Base-by-base conservation (phyloP, 2,888 invertebrate species). In the Iphiclides podalirius region DNA sequence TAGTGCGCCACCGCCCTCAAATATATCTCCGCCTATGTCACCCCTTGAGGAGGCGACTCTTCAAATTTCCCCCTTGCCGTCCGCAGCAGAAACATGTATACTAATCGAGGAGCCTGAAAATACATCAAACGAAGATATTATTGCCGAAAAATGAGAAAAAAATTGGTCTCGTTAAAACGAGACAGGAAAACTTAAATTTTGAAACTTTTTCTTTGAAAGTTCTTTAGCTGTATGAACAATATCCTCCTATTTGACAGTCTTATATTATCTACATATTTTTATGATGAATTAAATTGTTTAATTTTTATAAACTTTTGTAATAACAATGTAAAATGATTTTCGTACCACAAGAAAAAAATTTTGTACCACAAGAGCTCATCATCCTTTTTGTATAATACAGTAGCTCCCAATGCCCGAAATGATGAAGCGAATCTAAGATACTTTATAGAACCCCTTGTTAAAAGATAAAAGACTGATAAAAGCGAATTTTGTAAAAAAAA, bases 381-480 rank as follows among this genome's bases (percentile, higher is more conserved):
- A 13, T 0, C 2, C 6, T 34, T 16, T 11, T 6, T 13, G 13
- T 34, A 8, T 28, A 43, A 34, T 37, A 28, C 9, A 31, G 16
- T 20, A 41, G 12, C 9, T 37, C 37, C 34, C 40, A 37, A 42
- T 37, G 9, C n/a, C 31, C 31, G 31, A 4, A 20, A 26, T 15
- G 33, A 16, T 45, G 20, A 52, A 39, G 42, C 52, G 41, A 54
- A 45, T 52, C 47, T 58, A 53, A 55, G 50, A 57, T 38, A 53
- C 54, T 57, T 48, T 41, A 53, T 59, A 58, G 54, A 61, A 62
- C 57, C 61, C 64, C 59, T 64, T 58, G 33, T 53, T 50, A 40
- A 54, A 64, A 61, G 60, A 60, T 63, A 70, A 76, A 84, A 85
- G 84, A 85, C 84, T 85, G 84, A 85, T 77, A 72, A 79, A 82